Base-by-base conservation (phyloP, 92 coral and sea anemone species). In the Parazoanthus darwini region DNA sequence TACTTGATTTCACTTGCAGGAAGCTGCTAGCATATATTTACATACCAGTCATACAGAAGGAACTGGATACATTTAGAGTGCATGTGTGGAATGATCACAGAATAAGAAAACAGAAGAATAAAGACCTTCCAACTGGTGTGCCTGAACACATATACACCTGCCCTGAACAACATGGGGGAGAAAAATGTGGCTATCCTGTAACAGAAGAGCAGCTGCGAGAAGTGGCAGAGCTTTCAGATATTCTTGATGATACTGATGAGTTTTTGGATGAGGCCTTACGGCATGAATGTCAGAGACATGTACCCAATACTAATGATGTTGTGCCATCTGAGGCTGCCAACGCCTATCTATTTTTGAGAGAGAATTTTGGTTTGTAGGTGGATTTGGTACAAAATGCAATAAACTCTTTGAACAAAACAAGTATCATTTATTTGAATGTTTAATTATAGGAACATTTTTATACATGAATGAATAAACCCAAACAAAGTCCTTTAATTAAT, bases 51-150 rank as follows among this genome's bases (percentile, higher is more conserved):
- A 88, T 93, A 76, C 95, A 93, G 80, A 92, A 91, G 67, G 91
- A 92, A 90, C 93, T 92, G 71, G 93, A 92, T 68, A 39, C 88
- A 48, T 92, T 92, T 83, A 79, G 93, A 80, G 77, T 44, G 29
- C 38, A 80, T 20, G 93, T 92, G 42, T 92, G 93, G 95, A 92
- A 92, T 80, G 91, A 82, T 68, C 95, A 92, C 93, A 82, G 93
- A 59, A 50, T 85, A 56, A 67, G 91, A 50, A 93, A 75, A 89
- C 91, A 93, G 58, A 91, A 79, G 56, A 72, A 68, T 43, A 91
- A 93, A 86, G 91, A 82, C 22, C 96, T 91, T 66, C 96, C 96
- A 67, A 89, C 92, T 54, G 96, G 96, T 46, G 73, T 93, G 8
- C 96, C 96, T 48, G 96, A 93, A 74, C 96, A 93, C 59, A 93